Evolutionary conservation across 92 coral and sea anemone species (phyloP), one percentile per base, ranked within the genome.

Genomic region (Paragorgia papillata): DNA sequence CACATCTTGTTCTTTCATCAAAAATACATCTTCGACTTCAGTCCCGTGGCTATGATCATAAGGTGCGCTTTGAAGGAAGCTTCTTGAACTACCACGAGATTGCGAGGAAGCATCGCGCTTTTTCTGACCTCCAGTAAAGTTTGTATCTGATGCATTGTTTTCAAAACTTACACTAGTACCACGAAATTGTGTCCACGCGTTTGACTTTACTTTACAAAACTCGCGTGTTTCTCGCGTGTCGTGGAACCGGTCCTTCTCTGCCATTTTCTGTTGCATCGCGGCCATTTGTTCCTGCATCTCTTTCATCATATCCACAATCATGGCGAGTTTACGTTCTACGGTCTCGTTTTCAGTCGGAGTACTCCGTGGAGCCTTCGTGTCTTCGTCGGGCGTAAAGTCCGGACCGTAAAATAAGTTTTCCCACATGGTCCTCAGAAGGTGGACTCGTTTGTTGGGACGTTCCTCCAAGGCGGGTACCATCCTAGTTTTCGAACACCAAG

Each of bases 391-490:
- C 19, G 14, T 20, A 19, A 37, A 4, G 46, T 68, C 75, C 6
- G 75, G 60, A 17, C 75, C 75, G 40, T 68, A 68, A 18, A 68
- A 68, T 9, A 68, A 8, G 31, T 40, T 27, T 30, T 44, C 75
- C 75, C 75, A 68, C 3, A 68, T 49, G 1, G 75, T 26, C 28
- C 60, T 27, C 10, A 54, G 46, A 21, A 68, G 26, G 32, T 68
- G 57, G 17, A 27, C 56, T 12, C 20, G 21, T 49, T 68, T 46
- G 10, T 68, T 68, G 14, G 75, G 75, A 27, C 75, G 57, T 46
- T 68, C 75, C 46, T 68, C 75, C 33, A 68, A 49, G 3, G 37
- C 32, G 24, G 59, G 20, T 7, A 68, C 3, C 58, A 17, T 5
- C 20, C 58, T 35, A 7, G 32, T 57, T 37, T 4, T 37, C 6